Conservation (phyloP, 2,797 vertebrate genomes). For the Toxotes lorentzi region DNA sequence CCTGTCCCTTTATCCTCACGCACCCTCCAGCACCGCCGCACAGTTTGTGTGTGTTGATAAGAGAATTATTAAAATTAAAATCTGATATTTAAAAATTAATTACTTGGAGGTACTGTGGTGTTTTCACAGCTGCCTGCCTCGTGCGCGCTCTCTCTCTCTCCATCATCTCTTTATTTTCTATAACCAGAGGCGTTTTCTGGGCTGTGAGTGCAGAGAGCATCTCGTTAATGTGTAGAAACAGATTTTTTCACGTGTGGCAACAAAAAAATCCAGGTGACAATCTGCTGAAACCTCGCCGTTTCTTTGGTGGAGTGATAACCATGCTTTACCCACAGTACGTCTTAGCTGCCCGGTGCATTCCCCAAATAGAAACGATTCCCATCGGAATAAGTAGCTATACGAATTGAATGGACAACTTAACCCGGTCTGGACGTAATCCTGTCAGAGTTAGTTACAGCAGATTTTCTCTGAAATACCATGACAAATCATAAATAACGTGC, state of each 20-base stretch:
- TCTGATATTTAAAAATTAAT: background rate
- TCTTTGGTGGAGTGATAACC: background rate
- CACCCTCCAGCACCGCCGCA: too few relatives aligned
- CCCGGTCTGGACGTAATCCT: constrained; percentile 38
- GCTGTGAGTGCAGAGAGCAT: background rate
- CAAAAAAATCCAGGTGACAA: background rate
- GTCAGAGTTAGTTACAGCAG: constrained; percentile 62
- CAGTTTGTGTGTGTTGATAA: background rate
- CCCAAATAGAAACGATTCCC: background rate
- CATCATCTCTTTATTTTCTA: background rate
- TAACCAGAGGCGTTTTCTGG: background rate
- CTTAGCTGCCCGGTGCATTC: background rate
- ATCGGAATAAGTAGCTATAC: constrained; percentile 20
- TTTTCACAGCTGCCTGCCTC: background rate
- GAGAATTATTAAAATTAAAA: background rate
- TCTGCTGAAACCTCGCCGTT: background rate
- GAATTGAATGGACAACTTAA: constrained; percentile 16
- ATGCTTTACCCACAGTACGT: background rate
- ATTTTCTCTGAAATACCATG: constrained; percentile 62
- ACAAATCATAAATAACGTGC: constrained; percentile 62
- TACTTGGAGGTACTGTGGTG: background rate
- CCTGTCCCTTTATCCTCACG: too few relatives aligned
- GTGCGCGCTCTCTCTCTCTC: background rate
- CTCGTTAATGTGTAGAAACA: background rate
- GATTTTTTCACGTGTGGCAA: background rate